phyloP scores from a whole-genome alignment of 2,113 vertebrate genomes.

The Oxyruncus cristatus region DNA sequence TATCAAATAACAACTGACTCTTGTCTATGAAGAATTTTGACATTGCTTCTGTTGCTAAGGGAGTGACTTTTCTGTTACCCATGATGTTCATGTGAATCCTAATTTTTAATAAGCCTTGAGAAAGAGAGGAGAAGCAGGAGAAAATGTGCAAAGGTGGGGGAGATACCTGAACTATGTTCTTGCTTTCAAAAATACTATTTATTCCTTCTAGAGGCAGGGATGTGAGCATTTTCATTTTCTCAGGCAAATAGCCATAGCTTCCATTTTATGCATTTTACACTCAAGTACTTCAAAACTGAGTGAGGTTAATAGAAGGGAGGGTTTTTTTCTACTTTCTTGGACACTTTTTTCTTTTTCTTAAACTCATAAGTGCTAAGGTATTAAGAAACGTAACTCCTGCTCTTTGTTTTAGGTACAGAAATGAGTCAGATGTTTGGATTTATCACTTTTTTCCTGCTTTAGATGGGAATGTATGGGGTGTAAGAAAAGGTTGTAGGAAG shows the following conservation, averaged over 20 bases:
- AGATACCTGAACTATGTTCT: not conserved
- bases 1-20: not conserved
- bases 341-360: not conserved
- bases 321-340: not conserved
- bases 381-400: not conserved
- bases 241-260: not conserved
- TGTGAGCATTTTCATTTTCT: not conserved
- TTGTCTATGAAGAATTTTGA: not conserved
- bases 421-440: not conserved
- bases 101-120: not conserved
- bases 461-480: rapidly evolving
- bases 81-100: not conserved
- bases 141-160: not conserved
- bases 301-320: not conserved
- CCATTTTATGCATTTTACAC: not conserved
- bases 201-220: not conserved
- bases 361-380: not conserved
- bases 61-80: not conserved
- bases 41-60: not conserved
- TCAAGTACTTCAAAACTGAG: not conserved
- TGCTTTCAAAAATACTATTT: not conserved
- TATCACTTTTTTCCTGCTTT: not conserved
- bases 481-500: not conserved
- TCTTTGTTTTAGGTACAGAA: not conserved
- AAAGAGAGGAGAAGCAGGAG: not conserved